Conservation (phyloP, 2,797 vertebrate genomes). For the Euthynnus affinis region DNA sequence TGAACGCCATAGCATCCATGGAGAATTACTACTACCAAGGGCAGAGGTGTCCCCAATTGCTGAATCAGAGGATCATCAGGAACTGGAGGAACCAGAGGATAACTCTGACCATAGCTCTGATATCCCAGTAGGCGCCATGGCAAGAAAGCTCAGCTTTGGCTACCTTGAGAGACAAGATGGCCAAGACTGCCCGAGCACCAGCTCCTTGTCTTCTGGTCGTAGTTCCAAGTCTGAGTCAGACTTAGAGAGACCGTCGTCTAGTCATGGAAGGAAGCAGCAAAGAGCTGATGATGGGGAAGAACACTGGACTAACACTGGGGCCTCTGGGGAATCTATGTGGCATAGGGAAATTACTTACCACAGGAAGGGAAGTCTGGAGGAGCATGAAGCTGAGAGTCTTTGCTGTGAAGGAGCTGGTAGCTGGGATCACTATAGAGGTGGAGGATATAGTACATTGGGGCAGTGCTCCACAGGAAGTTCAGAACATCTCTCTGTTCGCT, state of each 20-base stretch:
- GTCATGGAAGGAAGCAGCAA: constrained; percentile 53
- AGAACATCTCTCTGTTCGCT: constrained; percentile 63
- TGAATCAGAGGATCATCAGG: constrained; percentile 58
- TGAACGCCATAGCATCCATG: constrained; percentile 67
- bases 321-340: constrained; percentile 56
- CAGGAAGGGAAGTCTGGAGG: constrained; percentile 71
- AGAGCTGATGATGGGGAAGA: constrained; percentile 41
- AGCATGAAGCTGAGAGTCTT: constrained; percentile 55
- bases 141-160: constrained; percentile 77
- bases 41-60: constrained; percentile 53
- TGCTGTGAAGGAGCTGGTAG: constrained; percentile 59
- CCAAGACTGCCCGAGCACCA: constrained; percentile 83
- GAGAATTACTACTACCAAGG: constrained; percentile 52
- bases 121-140: constrained; percentile 67
- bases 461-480: constrained; percentile 65
- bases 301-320: constrained; percentile 58
- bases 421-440: constrained; percentile 69
- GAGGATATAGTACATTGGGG: constrained; percentile 40
- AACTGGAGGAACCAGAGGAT: constrained; percentile 71
- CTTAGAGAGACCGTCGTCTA: constrained; percentile 68
- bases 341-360: constrained; percentile 67
- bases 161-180: constrained; percentile 78
- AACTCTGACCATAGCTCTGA: constrained; percentile 78
- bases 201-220: constrained; percentile 87
- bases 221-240: constrained; percentile 86